Conservation (phyloP, 1,140 invertebrate species). For the Drosophila mojavensis region DNA sequence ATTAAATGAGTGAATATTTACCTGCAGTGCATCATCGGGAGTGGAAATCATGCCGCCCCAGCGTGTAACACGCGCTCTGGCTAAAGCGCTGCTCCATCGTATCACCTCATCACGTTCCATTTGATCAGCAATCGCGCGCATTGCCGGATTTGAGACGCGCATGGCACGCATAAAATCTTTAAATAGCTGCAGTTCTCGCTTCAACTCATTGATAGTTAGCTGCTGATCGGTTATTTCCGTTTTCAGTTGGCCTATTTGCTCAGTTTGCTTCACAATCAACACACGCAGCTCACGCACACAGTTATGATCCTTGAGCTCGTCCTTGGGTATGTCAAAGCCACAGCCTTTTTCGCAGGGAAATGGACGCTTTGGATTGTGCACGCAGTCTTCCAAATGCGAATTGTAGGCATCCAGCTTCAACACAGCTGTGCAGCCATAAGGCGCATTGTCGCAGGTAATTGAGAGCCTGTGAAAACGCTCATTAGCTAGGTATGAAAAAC, state of each 20-base stretch:
- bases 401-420: constrained; percentile 94
- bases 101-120: constrained; percentile 97
- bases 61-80: constrained; percentile 94
- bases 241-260: constrained; percentile 93
- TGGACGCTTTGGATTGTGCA: constrained; percentile 96
- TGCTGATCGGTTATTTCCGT: constrained; percentile 93
- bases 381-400: constrained; percentile 95
- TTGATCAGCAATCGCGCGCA: constrained; percentile 94
- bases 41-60: constrained; percentile 96
- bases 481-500: neutral
- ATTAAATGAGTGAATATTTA: too few relatives aligned
- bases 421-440: constrained; percentile 92
- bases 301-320: constrained; percentile 97
- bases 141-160: constrained; percentile 94
- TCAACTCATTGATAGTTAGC: constrained; percentile 94
- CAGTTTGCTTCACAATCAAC: constrained; percentile 93
- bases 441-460: constrained; percentile 95
- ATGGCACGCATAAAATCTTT: constrained; percentile 96
- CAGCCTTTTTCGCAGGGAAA: constrained; percentile 96
- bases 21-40: constrained; percentile 96
- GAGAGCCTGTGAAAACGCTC: constrained; percentile 87
- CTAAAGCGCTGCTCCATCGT: constrained; percentile 94
- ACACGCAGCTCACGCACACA: constrained; percentile 94
- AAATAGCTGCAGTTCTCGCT: constrained; percentile 93
- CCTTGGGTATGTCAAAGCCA: constrained; percentile 96